Evolutionary conservation across 23 tunicate genomes (phyloP).

Genomic region (Botrylloides violaceus): DNA sequence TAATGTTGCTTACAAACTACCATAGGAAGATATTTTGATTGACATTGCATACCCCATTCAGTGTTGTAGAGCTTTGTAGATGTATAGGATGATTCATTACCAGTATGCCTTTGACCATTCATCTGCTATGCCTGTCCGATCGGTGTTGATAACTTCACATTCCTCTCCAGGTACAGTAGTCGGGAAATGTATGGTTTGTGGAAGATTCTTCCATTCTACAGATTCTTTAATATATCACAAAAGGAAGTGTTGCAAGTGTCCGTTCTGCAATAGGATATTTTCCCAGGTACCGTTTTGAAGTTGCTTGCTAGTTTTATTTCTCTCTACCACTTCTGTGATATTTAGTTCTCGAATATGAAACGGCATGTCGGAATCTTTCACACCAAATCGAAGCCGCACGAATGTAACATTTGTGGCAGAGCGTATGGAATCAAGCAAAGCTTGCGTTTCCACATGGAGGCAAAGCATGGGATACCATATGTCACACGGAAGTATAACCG

Average conservation of each 20-base stretch:
- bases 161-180: neutral
- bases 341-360: slow-evolving; percentile 62
- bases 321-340: neutral
- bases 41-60: too few species aligned
- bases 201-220: slow-evolving; percentile 30
- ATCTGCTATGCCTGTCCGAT: too few species aligned
- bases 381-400: slow-evolving; percentile 54
- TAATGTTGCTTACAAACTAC: too few species aligned
- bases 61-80: too few species aligned
- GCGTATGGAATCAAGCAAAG: slow-evolving; percentile 81
- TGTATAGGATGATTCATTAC: too few species aligned
- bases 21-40: too few species aligned
- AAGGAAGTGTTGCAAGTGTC: slow-evolving; percentile 58
- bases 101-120: neutral
- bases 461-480: slow-evolving; percentile 52
- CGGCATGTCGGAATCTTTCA: slow-evolving; percentile 71
- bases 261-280: slow-evolving; percentile 56
- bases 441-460: slow-evolving; percentile 60
- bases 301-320: neutral
- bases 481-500: slow-evolving; percentile 1
- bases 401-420: slow-evolving; percentile 56
- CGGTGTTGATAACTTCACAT: neutral
- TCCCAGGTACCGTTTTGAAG: slow-evolving; percentile 31
- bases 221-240: slow-evolving; percentile 40
- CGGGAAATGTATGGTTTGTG: slow-evolving; percentile 36